Percentiles rank a stretch among this genome's conserved stretches.
These are phyloP conservation scores for Melanaphis sacchari DNA, from an alignment of 1,140 invertebrate species.

Conservation along the genomic window DNA sequence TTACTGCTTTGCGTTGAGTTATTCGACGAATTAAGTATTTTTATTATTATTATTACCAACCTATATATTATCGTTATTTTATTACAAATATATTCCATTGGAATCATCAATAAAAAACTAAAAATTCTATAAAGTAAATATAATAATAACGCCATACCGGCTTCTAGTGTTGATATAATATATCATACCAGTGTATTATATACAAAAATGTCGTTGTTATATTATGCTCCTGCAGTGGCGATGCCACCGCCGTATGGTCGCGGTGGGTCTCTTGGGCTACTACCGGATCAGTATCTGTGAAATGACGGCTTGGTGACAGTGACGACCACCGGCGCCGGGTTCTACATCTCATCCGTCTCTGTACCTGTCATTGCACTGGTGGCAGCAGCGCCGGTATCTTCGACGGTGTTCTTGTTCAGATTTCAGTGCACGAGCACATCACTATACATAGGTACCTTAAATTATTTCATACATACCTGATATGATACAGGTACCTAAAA, in stretches of 20 bases:
- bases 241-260: background rate
- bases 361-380: conserved; percentile 30
- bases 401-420: background rate
- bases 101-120: background rate
- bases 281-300: conserved; percentile 30
- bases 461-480: background rate
- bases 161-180: conserved; percentile 12
- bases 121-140: background rate
- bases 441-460: background rate
- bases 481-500: conserved; percentile 1
- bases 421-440: background rate
- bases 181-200: background rate
- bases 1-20: background rate
- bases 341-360: conserved; percentile 44
- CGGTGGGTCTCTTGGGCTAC: conserved; percentile 27
- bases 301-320: conserved; percentile 51
- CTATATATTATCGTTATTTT: background rate
- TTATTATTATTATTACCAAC: background rate
- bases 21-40: too few species aligned
- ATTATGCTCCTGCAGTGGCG: background rate
- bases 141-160: background rate
- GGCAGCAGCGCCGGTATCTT: background rate
- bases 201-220: background rate
- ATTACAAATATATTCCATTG: background rate
- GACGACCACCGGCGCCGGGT: conserved; percentile 56